Evolutionary conservation across 2,888 invertebrate genomes (phyloP).

Genomic region (Nysson spinosus): DNA sequence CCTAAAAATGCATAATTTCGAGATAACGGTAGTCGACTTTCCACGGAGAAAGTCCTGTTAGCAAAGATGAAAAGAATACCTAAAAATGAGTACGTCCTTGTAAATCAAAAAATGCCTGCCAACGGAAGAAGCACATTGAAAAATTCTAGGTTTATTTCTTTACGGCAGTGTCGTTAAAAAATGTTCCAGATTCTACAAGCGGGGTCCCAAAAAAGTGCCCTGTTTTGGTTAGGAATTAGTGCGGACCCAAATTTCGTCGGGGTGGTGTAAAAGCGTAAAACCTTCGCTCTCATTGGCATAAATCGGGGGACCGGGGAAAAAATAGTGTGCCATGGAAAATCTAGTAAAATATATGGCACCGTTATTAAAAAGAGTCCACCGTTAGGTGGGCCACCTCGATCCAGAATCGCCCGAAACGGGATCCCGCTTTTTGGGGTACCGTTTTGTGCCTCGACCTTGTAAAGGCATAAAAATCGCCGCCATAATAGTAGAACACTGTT

Average conservation of each 20-base stretch:
- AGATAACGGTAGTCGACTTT: background rate
- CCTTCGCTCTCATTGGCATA: conserved; percentile 11
- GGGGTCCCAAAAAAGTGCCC: conserved; percentile 66
- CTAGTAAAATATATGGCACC: conserved; percentile 74
- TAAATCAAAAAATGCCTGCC: conserved; percentile 45
- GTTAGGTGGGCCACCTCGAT: conserved; percentile 55
- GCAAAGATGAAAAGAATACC: background rate
- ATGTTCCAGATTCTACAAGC: conserved; percentile 60
- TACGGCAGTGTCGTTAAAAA: conserved; percentile 57
- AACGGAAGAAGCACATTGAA: background rate
- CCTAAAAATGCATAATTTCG: too few relatives aligned
- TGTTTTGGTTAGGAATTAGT: conserved; percentile 74
- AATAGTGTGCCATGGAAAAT: conserved; percentile 53
- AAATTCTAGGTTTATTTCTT: conserved; percentile 64
- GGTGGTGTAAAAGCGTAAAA: conserved; percentile 58
- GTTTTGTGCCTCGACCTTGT: conserved; percentile 62
- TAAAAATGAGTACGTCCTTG: background rate
- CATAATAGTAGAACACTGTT: conserved; percentile 24
- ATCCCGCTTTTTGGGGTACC: conserved; percentile 64
- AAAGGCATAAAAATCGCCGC: conserved; percentile 66
- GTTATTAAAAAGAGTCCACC: conserved; percentile 73
- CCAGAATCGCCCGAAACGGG: conserved; percentile 66
- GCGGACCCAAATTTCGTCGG: conserved; percentile 29
- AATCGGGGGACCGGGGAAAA: conserved; percentile 19
- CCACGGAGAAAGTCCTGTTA: too few relatives aligned